Evolutionary conservation across 2,888 invertebrate genomes (phyloP), one percentile per base, ranked within the genome.

Genomic region (Marronus borbonicus): DNA sequence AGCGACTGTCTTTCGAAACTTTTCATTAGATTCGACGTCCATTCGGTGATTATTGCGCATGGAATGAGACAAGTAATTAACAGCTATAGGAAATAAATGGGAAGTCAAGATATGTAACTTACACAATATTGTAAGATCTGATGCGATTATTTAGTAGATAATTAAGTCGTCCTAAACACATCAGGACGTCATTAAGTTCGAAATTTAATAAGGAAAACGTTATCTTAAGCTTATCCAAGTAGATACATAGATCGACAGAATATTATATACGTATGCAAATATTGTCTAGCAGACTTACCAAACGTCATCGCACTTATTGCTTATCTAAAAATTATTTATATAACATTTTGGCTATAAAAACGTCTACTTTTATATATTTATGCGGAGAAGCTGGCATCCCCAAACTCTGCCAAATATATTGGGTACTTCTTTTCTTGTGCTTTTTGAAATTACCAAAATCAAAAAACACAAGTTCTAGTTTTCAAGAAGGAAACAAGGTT

Each of bases 201-300:
- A 80, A 81, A 82, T 80, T 81, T 80, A 82, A 82, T 83, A 81
- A 81, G 81, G 81, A 82, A 81, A 80, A 80, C 81, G 80, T 82
- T 82, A 83, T 72, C 77, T 70, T 55, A 8, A 36, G 55, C 31
- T 31, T 55, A n/a, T 39, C 14, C 28, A 69, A 24, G 36, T 24
- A 10, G 17, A 31, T 55, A 20, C 20, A 68, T 50, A 2, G 24
- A n/a, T 5, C 7, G 17, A 68, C 31, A 36, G 31, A 36, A 44
- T 44, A 44, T 44, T 44, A 44, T 44, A 12, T 12, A 12, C 44
- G 0, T 44, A 44, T 36, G 31, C 5, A 36, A 36, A 36, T 36
- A 36, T 36, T 36, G 31, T 36, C 31, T 31, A 31, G 31, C 4
- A 31, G 3, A 31, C 31, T 31, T 31, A 36, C 31, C 31, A 1